These are phyloP conservation scores for Sardina pilchardus DNA, from an alignment of 2,113 vertebrate genomes.

Conservation along the genomic window DNA sequence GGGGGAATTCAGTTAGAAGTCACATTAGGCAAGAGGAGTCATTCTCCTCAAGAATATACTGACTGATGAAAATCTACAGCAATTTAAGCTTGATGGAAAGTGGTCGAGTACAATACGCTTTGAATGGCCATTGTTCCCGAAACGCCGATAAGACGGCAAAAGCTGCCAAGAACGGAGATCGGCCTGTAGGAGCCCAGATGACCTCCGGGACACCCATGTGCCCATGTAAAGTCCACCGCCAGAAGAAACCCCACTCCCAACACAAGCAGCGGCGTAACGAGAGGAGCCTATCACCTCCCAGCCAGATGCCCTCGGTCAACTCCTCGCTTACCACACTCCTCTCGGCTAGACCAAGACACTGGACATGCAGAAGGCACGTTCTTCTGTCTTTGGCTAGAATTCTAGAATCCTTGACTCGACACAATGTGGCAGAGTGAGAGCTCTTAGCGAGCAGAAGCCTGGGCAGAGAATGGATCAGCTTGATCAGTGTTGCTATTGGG, in stretches of 20 bases:
- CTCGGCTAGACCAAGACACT: too few relatives aligned
- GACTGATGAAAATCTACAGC: conserved; percentile 13
- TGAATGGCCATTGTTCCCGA: background rate
- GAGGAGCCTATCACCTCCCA: background rate
- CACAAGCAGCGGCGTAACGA: background rate
- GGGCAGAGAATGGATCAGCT: background rate
- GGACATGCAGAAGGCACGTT: too few relatives aligned
- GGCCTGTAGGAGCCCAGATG: background rate
- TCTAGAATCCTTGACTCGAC: background rate
- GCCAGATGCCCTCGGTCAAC: background rate
- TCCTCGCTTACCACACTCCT: background rate
- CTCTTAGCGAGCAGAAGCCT: background rate
- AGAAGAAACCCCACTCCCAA: conserved; percentile 11
- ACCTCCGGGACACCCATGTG: background rate
- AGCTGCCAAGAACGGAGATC: background rate
- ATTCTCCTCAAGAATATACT: background rate
- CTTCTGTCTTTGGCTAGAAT: too few relatives aligned
- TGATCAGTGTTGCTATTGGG: background rate
- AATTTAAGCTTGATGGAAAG: conserved; percentile 19
- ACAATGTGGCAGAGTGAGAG: background rate
- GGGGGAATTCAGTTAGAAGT: conserved; percentile 7
- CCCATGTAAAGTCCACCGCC: background rate
- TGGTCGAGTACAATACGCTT: background rate
- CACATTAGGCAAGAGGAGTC: conserved; percentile 1
- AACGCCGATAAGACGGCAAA: background rate